Percentiles rank a stretch among this genome's conserved stretches.
These are phyloP conservation scores for Lophura nycthemera DNA, from an alignment of 2,113 vertebrate genomes.

Conservation along the genomic window DNA sequence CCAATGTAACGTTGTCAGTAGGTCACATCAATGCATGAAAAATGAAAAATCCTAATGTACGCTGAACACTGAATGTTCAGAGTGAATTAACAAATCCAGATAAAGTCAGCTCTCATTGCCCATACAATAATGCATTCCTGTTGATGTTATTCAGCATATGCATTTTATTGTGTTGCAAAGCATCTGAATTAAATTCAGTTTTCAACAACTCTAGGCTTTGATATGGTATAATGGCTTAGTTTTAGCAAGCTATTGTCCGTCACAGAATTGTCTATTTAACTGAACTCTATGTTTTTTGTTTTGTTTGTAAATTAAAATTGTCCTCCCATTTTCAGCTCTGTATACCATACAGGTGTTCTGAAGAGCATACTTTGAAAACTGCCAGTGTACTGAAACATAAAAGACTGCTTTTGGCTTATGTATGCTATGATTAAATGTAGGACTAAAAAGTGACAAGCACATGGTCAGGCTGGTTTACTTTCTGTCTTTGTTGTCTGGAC, in stretches of 20 bases:
- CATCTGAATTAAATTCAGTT: neutral
- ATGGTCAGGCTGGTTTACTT: neutral
- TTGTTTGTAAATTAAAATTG: neutral
- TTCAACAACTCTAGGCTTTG: neutral
- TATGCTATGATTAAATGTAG: neutral
- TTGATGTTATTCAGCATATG: neutral
- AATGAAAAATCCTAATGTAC: neutral
- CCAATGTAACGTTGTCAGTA: neutral
- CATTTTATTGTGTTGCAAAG: neutral
- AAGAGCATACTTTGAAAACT: neutral
- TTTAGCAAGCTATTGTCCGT: neutral
- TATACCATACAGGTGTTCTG: neutral
- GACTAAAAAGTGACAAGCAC: neutral
- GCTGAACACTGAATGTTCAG: neutral
- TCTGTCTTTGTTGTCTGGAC: neutral
- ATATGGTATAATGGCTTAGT: neutral
- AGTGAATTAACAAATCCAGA: neutral
- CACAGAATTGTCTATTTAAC: neutral
- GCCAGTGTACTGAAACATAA: neutral
- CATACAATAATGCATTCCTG: neutral
- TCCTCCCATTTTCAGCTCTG: neutral
- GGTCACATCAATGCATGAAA: neutral
- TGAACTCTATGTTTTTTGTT: neutral
- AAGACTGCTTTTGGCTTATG: neutral
- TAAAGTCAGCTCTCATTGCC: neutral